These are phyloP conservation scores for Augochlora pura DNA, from an alignment of 1,140 invertebrate genomes.

Conservation along the genomic window DNA sequence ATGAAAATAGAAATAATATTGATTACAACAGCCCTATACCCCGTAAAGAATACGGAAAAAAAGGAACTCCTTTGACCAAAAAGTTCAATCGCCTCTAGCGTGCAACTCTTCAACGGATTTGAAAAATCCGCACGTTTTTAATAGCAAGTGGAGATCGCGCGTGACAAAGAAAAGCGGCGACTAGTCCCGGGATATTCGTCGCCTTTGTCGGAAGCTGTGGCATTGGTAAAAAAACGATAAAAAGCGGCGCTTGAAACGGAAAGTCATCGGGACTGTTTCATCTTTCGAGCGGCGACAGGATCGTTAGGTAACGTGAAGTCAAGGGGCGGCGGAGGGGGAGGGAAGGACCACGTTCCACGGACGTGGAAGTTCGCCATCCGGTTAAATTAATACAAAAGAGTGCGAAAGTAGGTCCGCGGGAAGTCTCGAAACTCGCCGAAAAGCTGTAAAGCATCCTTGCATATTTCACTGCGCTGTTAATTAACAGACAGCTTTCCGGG, in stretches of 20 bases:
- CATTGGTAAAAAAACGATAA: background rate
- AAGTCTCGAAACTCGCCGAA: slow-evolving; percentile 40
- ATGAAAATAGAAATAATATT: too few species aligned
- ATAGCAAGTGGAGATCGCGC: too few species aligned
- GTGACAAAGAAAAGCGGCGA: background rate
- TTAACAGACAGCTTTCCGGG: slow-evolving; percentile 45
- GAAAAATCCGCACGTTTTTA: too few species aligned
- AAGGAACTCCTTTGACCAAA: too few species aligned
- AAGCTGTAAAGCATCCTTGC: slow-evolving; percentile 36
- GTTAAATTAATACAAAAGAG: slow-evolving; percentile 48
- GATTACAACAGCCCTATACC: too few species aligned
- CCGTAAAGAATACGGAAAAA: too few species aligned
- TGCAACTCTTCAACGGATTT: too few species aligned
- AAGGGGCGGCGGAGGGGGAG: too few species aligned
- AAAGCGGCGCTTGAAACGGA: background rate
- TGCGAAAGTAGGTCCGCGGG: slow-evolving; percentile 18
- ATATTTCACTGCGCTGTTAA: slow-evolving; percentile 39
- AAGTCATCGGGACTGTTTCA: background rate
- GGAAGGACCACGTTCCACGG: background rate
- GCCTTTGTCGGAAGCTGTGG: background rate
- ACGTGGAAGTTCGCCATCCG: slow-evolving; percentile 23
- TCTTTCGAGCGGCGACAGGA: background rate
- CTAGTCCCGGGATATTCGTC: background rate
- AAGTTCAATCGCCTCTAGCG: too few species aligned
- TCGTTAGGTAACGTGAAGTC: background rate